Evolutionary conservation across 37 sponge, comb jelly and placozoan genomes (phyloP).

Genomic region (Aplysina aerophoba): DNA sequence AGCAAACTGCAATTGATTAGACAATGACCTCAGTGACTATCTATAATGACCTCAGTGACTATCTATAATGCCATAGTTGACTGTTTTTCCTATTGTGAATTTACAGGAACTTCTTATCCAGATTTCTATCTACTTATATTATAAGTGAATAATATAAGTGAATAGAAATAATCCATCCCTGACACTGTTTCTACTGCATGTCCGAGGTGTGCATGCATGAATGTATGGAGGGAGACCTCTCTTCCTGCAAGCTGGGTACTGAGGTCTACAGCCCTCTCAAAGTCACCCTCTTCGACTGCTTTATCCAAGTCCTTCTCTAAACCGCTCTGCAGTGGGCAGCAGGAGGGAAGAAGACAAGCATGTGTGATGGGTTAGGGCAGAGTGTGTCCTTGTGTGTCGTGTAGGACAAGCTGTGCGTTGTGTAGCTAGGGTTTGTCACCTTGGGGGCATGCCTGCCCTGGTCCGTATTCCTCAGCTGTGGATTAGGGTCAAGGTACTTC

Average conservation of each 20-base stretch:
- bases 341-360: not conserved
- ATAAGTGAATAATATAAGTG: too few species aligned
- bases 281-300: conserved; percentile 55
- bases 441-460: conserved; percentile 31
- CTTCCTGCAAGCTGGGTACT: conserved; percentile 65
- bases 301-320: conserved; percentile 61
- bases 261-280: conserved; percentile 51
- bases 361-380: too few species aligned
- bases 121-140: too few species aligned
- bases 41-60: not conserved
- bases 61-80: not conserved
- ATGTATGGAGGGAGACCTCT: conserved; percentile 33
- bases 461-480: conserved; percentile 60
- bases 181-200: too few species aligned
- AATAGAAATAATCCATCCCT: too few species aligned
- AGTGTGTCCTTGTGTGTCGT: too few species aligned
- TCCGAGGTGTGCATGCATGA: not conserved
- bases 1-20: conserved; percentile 44
- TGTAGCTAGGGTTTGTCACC: conserved; percentile 21
- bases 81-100: not conserved
- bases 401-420: not conserved
- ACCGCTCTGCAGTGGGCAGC: conserved; percentile 44
- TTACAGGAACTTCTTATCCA: not conserved
- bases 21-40: not conserved
- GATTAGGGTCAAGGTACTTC: conserved; percentile 70